Percentiles rank a stretch among this genome's conserved stretches.
Evolutionary conservation across 2,113 vertebrate genomes (phyloP).

Genomic region (Dasyprocta punctata): DNA sequence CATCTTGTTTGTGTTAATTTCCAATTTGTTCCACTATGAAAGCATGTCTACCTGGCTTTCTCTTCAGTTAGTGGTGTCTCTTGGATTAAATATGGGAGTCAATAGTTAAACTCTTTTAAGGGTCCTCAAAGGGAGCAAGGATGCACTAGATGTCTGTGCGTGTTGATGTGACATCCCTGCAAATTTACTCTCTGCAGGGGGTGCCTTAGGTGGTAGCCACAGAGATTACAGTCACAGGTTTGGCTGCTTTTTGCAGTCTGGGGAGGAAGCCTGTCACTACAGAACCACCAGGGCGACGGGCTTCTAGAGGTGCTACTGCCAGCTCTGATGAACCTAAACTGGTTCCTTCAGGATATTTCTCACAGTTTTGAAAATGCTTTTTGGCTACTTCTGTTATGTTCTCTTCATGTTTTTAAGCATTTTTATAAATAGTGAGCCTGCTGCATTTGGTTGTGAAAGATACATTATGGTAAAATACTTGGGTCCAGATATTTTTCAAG

Average conservation of each 20-base stretch:
- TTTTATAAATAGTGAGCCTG: background rate
- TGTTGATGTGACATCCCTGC: background rate
- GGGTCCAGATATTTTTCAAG: constrained; percentile 33
- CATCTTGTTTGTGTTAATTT: constrained; percentile 68
- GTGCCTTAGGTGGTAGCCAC: background rate
- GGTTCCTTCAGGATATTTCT: background rate
- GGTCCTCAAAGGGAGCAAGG: background rate
- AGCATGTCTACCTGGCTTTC: background rate
- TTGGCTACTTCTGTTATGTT: constrained; percentile 5
- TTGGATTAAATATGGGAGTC: constrained; percentile 22
- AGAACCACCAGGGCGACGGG: background rate
- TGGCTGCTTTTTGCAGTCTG: background rate
- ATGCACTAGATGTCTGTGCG: background rate
- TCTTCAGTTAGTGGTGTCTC: background rate
- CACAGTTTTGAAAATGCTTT: background rate
- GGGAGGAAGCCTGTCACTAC: background rate
- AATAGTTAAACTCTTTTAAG: background rate
- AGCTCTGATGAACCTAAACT: background rate
- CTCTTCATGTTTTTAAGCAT: background rate
- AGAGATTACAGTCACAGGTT: background rate
- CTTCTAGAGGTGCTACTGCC: background rate
- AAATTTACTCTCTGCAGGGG: constrained; percentile 1
- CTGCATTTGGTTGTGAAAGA: background rate
- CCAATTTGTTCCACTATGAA: background rate
- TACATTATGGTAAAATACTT: background rate